Evolutionary conservation across 1,140 invertebrate genomes (phyloP).

Genomic region (Caenorhabditis inopinata): DNA sequence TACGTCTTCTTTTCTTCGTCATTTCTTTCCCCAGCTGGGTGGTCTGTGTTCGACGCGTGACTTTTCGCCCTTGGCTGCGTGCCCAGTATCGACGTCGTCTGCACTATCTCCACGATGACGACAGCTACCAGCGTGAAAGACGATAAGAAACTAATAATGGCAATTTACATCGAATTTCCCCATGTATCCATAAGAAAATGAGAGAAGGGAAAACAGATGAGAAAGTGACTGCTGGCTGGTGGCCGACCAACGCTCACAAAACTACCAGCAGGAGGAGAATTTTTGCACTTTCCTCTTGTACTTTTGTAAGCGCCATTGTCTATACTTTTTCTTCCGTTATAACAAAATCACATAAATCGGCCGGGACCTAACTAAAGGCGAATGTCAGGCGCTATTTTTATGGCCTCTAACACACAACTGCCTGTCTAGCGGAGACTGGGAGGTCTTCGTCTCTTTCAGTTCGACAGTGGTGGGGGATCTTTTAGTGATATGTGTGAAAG

Average conservation of each 20-base stretch:
- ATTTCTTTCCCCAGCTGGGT: conserved; percentile 10
- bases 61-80: conserved; percentile 28
- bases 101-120: conserved; percentile 6
- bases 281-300: conserved; percentile 16
- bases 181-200: neutral
- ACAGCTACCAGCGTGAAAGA: neutral
- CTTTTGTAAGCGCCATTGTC: conserved; percentile 11
- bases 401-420: neutral
- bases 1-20: conserved; percentile 18
- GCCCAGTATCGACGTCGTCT: neutral
- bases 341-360: conserved; percentile 21
- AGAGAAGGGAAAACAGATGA: neutral
- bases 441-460: conserved; percentile 8
- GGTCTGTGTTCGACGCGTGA: conserved; percentile 30
- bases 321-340: neutral
- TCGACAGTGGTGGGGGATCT: neutral
- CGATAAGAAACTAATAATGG: conserved; percentile 26
- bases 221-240: conserved; percentile 1
- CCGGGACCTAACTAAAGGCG: neutral
- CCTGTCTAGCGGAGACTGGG: neutral
- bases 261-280: neutral
- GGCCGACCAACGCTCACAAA: conserved; percentile 4
- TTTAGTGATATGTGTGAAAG: conserved; percentile 19
- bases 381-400: neutral
- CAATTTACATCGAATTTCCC: neutral